A percentile compares a stretch with the other conserved stretches of the same genome.
phyloP scores from a whole-genome alignment of 2,113 vertebrate species.

The Sapayoa aenigma region DNA sequence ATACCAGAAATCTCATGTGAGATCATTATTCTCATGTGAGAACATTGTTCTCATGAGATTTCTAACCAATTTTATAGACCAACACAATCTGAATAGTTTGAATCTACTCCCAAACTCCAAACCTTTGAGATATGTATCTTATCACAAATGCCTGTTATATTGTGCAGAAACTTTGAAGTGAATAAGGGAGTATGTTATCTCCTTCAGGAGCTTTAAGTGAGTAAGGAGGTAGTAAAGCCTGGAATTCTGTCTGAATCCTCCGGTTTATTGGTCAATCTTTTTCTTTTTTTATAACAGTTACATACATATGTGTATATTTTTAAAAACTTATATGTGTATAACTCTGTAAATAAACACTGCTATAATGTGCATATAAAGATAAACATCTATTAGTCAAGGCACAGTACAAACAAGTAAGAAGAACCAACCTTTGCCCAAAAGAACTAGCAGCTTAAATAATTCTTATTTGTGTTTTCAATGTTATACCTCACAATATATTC shows the following conservation, averaged over 20 bases:
- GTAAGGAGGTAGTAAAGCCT: not conserved
- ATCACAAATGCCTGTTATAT: not conserved
- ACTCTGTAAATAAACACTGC: not conserved
- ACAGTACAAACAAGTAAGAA: not conserved
- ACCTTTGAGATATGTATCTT: not conserved
- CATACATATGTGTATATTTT: not conserved
- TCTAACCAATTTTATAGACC: slow-evolving; percentile 8
- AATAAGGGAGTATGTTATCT: not conserved
- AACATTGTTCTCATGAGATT: slow-evolving; percentile 19
- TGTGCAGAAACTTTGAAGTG: not conserved
- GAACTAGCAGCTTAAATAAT: not conserved
- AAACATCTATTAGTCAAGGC: not conserved
- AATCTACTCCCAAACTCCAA: not conserved
- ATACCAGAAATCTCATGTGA: slow-evolving; percentile 22
- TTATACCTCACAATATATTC: not conserved
- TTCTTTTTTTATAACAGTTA: not conserved
- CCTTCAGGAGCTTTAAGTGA: not conserved
- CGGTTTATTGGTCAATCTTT: not conserved
- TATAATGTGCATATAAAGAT: not conserved
- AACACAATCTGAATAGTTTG: slow-evolving; percentile 14
- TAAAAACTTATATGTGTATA: not conserved
- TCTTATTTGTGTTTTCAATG: not conserved
- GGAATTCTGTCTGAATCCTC: not conserved
- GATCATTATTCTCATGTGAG: not conserved
- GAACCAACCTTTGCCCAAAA: not conserved